phyloP scores from a whole-genome alignment of 1,140 invertebrate genomes.

The Achroia grisella region DNA sequence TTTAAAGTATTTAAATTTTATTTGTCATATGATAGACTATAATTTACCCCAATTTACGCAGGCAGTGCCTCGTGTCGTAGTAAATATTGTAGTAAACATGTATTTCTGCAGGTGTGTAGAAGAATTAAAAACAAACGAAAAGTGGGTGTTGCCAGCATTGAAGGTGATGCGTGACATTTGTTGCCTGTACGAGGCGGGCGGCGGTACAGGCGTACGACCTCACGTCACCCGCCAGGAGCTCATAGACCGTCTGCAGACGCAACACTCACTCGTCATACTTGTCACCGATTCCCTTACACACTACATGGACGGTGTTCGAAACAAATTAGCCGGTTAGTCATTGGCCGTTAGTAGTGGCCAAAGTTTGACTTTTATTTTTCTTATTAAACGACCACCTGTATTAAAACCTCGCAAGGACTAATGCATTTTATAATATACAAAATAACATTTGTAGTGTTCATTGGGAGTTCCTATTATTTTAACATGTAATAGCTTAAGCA shows the following conservation, averaged over 20 bases:
- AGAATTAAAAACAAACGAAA: slow-evolving; percentile 90
- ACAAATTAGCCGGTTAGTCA: slow-evolving; percentile 44
- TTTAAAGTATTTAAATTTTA: too few species aligned
- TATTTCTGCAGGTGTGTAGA: slow-evolving; percentile 83
- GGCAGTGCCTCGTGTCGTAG: too few species aligned
- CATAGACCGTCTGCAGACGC: slow-evolving; percentile 92
- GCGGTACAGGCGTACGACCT: slow-evolving; percentile 76
- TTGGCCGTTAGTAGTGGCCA: slow-evolving; percentile 4
- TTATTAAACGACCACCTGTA: too few species aligned
- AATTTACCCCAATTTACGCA: too few species aligned
- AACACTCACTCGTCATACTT: slow-evolving; percentile 94
- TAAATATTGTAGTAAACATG: background rate
- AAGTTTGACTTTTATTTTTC: too few species aligned
- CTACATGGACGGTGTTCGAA: slow-evolving; percentile 92
- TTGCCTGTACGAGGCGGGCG: slow-evolving; percentile 90
- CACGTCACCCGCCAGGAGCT: slow-evolving; percentile 79
- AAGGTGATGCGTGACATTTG: slow-evolving; percentile 98
- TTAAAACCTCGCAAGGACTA: too few species aligned
- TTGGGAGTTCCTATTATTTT: too few species aligned
- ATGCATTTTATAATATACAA: too few species aligned
- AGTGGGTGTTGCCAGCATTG: slow-evolving; percentile 94
- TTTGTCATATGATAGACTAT: too few species aligned
- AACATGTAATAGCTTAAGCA: too few species aligned
- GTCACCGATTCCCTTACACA: slow-evolving; percentile 94
- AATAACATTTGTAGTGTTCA: too few species aligned